These are phyloP conservation scores for Cataglyphis altisquamis DNA, from an alignment of 2,888 invertebrate genomes.

Conservation along the genomic window DNA sequence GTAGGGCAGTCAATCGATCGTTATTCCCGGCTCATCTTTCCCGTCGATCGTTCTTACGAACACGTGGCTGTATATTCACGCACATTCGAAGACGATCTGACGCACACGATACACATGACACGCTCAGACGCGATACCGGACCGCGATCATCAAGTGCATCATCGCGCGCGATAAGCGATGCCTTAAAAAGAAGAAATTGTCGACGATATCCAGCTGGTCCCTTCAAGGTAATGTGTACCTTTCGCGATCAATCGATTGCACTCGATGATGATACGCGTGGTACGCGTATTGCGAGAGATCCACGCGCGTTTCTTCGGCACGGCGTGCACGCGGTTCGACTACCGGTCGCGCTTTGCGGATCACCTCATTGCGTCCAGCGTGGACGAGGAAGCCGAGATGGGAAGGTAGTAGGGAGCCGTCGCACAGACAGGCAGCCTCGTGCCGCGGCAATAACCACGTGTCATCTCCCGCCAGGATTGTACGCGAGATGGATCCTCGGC, in stretches of 20 bases:
- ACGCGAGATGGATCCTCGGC: slow-evolving; percentile 45
- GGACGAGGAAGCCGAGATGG: slow-evolving; percentile 74
- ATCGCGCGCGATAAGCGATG: slow-evolving; percentile 50
- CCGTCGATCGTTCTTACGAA: slow-evolving; percentile 32
- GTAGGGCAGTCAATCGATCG: slow-evolving; percentile 63
- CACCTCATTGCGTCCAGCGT: slow-evolving; percentile 77
- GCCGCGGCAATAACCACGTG: slow-evolving; percentile 75
- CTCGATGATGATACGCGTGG: background rate
- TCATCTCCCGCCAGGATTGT: slow-evolving; percentile 75
- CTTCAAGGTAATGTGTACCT: background rate
- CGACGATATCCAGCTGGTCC: background rate
- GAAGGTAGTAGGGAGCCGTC: slow-evolving; percentile 69
- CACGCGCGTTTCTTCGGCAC: slow-evolving; percentile 65
- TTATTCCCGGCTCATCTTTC: slow-evolving; percentile 66
- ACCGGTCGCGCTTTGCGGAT: slow-evolving; percentile 79
- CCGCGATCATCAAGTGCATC: slow-evolving; percentile 53
- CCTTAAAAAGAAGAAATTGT: slow-evolving; percentile 26
- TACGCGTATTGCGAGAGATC: slow-evolving; percentile 10
- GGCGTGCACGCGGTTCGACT: slow-evolving; percentile 78
- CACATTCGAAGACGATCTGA: slow-evolving; percentile 33
- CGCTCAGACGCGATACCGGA: slow-evolving; percentile 38
- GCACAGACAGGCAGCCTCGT: slow-evolving; percentile 61
- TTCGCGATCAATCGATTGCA: slow-evolving; percentile 2
- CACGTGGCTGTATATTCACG: slow-evolving; percentile 13
- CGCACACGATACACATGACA: slow-evolving; percentile 47